These are phyloP conservation scores for Eilema depressum DNA, from an alignment of 2,888 invertebrate genomes.

Conservation along the genomic window DNA sequence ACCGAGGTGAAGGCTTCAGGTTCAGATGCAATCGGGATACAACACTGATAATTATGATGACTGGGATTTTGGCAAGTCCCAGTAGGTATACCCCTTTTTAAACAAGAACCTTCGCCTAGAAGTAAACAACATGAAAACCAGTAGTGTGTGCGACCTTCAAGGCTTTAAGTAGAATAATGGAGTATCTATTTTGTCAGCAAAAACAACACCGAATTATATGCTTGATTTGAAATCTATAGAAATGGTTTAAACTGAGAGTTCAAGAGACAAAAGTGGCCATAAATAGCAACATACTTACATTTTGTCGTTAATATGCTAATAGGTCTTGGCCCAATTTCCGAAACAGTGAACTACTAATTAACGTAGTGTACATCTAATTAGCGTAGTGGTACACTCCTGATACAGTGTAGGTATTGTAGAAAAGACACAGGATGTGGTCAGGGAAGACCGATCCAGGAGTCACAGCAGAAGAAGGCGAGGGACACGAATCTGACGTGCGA, in stretches of 20 bases:
- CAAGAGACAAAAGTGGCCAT: background rate
- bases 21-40: too few relatives aligned
- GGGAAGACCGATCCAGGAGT: background rate
- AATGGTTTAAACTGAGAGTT: constrained; percentile 4
- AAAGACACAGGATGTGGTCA: background rate
- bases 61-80: too few relatives aligned
- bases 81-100: background rate
- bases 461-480: background rate
- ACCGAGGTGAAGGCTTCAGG: too few relatives aligned
- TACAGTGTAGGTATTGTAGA: too few relatives aligned
- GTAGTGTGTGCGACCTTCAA: background rate
- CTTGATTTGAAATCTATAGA: background rate
- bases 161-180: background rate
- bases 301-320: background rate
- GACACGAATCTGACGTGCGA: background rate
- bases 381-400: too few relatives aligned
- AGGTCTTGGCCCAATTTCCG: background rate
- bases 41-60: too few relatives aligned
- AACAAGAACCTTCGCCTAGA: background rate
- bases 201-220: constrained; percentile 2
- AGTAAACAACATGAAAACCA: background rate
- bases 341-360: background rate
- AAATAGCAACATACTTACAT: background rate
- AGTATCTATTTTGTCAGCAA: background rate
- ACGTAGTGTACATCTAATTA: background rate